Evolutionary conservation across 1,140 invertebrate genomes (phyloP), one percentile per base, ranked within the genome.

Genomic region (Agrypnia vestita): DNA sequence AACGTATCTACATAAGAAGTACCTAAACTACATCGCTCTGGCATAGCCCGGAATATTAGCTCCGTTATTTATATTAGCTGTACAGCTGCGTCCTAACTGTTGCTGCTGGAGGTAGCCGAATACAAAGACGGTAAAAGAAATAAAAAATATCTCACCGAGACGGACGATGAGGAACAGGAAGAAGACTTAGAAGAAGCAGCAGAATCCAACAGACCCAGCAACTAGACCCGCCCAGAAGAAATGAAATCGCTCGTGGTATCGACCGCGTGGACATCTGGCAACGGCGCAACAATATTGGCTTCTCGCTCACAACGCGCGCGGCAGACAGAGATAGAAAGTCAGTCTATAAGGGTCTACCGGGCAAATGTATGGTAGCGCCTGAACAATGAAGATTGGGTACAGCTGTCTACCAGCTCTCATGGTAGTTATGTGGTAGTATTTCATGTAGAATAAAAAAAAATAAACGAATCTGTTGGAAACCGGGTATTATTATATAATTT

Each of bases 201-300:
- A 49, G 17, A 25, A 67, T 6, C 3, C 12, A 51, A 71, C 67
- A 71, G 47, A 19, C 47, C 15, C 67, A 25, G 67, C 46, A 21
- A 71, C n/a, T 35, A 49, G 47, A 46, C 46, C 21, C 67, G 49
- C 67, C 67, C 62, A 67, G 35, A 71, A 71, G 46, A 71, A 71
- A 49, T 25, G 9, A 51, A 71, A 71, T 49, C 19, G 47, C 46
- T 49, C 46, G 61, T 35, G 61, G 67, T 74, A 74, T 74, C 71
- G 71, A 74, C 71, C 71, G 71, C 51, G 53, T n/a, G 71, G 51
- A 55, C 17, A 43, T 56, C 51, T 74, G 71, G 51, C 71, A 74
- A 74, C 71, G 13, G 49, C 51, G 71, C 51, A 44, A 3, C 7
- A 55, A 47, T 59, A 25, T 17, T 12, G 46, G 21, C 21, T 19